Percentiles rank a stretch among this genome's conserved stretches.
Evolutionary conservation across 2,113 vertebrate genomes (phyloP).

Genomic region (Nyctibius bracteatus): DNA sequence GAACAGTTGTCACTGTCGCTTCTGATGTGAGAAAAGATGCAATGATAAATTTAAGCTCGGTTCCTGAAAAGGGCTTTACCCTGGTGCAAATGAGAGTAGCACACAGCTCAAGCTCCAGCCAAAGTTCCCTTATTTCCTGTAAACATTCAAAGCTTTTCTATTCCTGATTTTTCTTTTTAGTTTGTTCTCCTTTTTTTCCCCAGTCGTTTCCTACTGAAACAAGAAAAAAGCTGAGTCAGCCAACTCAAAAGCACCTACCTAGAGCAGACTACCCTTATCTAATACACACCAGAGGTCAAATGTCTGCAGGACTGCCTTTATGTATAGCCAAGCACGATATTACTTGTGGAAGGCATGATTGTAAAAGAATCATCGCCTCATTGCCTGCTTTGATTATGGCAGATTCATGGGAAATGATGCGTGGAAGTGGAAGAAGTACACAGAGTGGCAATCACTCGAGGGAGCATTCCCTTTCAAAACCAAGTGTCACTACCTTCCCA

Average conservation of each 20-base stretch:
- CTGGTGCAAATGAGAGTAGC: not conserved
- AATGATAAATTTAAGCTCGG: not conserved
- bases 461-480: not conserved
- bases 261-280: not conserved
- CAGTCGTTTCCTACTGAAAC: not conserved
- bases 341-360: not conserved
- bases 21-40: not conserved
- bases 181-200: not conserved
- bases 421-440: not conserved
- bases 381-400: not conserved
- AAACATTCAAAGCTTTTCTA: not conserved
- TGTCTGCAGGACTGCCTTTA: not conserved
- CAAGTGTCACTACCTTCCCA: not conserved
- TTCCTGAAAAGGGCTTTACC: not conserved
- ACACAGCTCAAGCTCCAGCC: not conserved
- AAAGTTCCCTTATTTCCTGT: not conserved
- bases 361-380: not conserved
- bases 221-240: not conserved
- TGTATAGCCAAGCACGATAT: not conserved
- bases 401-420: not conserved
- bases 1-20: not conserved
- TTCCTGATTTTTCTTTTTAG: not conserved
- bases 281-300: not conserved
- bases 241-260: not conserved
- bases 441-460: not conserved